Conservation (phyloP, 2,113 vertebrate species). For the Marcusenius ussheri region DNA sequence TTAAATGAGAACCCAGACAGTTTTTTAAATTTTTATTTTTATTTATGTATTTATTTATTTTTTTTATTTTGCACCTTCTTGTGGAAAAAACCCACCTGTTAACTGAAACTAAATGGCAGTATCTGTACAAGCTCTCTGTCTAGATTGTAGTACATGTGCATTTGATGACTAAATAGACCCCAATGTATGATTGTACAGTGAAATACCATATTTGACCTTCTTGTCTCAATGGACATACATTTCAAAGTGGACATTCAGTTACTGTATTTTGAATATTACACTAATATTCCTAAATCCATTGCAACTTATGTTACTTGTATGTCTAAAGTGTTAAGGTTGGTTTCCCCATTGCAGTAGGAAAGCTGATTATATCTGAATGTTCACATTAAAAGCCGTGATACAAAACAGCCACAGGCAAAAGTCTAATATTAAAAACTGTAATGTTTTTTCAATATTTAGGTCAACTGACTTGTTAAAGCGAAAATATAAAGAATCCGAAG, state of each 20-base stretch:
- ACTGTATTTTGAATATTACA: neutral
- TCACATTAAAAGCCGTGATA: neutral
- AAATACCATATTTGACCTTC: neutral
- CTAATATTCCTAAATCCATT: too few relatives aligned
- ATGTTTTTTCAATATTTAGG: neutral
- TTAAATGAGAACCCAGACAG: neutral
- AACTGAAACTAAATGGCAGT: neutral
- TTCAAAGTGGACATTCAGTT: neutral
- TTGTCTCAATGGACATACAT: neutral
- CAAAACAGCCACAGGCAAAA: neutral
- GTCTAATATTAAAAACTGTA: neutral
- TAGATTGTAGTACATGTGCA: neutral
- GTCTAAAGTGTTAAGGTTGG: too few relatives aligned
- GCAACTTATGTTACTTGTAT: too few relatives aligned
- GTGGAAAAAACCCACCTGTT: neutral
- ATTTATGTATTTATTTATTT: neutral
- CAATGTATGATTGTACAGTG: neutral
- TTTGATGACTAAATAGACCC: neutral
- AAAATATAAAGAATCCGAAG: neutral
- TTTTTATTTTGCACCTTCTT: neutral
- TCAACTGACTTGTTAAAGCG: neutral
- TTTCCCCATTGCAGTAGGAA: neutral
- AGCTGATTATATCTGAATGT: neutral
- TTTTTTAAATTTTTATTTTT: neutral
- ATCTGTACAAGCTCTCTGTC: neutral